Evolutionary conservation across 2,113 vertebrate genomes (phyloP).

Genomic region (Tretioscincus oriximinensis): DNA sequence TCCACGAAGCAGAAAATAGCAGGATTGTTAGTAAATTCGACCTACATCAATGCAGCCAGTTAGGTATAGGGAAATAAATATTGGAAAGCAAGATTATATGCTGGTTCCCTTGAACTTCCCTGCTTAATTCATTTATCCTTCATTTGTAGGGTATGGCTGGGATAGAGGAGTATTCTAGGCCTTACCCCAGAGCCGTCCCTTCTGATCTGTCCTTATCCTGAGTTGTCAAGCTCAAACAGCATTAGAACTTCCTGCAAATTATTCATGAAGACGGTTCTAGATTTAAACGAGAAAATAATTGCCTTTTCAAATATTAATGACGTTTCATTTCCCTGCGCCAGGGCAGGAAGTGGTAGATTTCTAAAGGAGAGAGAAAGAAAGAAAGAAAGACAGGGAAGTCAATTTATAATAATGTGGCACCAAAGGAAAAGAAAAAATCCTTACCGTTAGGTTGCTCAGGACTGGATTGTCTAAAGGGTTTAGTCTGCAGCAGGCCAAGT

Average conservation of each 20-base stretch:
- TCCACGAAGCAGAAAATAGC: conserved; percentile 78
- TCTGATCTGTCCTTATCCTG: conserved; percentile 47
- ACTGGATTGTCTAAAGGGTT: conserved; percentile 55
- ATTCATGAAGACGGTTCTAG: conserved; percentile 77
- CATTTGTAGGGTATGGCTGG: conserved; percentile 28
- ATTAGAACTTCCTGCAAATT: conserved; percentile 75
- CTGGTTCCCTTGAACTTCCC: conserved; percentile 60
- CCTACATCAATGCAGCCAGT: conserved; percentile 73
- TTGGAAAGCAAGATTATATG: conserved; percentile 39
- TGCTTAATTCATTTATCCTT: conserved; percentile 59
- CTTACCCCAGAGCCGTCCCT: conserved; percentile 36
- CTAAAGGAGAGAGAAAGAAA: conserved; percentile 36
- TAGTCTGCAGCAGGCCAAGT: neutral
- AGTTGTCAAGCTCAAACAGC: conserved; percentile 70
- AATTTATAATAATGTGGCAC: conserved; percentile 11
- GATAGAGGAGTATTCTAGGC: conserved; percentile 55
- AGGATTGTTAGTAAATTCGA: conserved; percentile 74
- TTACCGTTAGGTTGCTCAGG: conserved; percentile 35
- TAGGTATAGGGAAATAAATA: conserved; percentile 43
- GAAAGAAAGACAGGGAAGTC: neutral
- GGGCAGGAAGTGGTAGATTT: conserved; percentile 56
- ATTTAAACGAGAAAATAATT: conserved; percentile 79
- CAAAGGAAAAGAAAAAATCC: conserved; percentile 26
- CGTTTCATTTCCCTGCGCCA: conserved; percentile 66
- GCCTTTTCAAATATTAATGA: conserved; percentile 80